phyloP scores from a whole-genome alignment of 1,140 invertebrate species.

The Eurytemora carolleeae region DNA sequence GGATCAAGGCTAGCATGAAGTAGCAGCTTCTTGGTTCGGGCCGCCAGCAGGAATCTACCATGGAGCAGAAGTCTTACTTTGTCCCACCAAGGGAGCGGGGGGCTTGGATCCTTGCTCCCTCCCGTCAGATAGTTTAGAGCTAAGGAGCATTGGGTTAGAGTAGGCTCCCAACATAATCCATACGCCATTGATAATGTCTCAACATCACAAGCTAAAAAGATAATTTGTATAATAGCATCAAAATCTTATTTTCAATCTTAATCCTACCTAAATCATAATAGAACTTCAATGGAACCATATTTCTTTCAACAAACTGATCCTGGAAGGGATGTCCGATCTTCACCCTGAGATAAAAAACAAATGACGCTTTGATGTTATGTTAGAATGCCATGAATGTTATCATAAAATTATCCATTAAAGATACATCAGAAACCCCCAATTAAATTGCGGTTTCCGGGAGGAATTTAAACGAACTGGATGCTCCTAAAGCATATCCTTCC shows the following conservation, averaged over 20 bases:
- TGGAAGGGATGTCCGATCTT: constrained; percentile 7
- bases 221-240: no score
- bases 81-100: constrained; percentile 88
- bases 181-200: constrained; percentile 74
- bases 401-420: no score
- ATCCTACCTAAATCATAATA: constrained; percentile 14
- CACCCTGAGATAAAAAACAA: neutral
- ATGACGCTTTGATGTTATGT: no score
- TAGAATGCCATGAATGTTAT: constrained; percentile 12
- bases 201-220: constrained; percentile 64
- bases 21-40: constrained; percentile 51
- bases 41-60: constrained; percentile 66
- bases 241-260: no score
- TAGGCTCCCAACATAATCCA: constrained; percentile 95
- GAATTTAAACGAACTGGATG: no score
- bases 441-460: no score
- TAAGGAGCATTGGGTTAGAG: constrained; percentile 81
- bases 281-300: constrained; percentile 5
- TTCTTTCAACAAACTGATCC: constrained; percentile 18
- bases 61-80: constrained; percentile 81
- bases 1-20: constrained; percentile 89
- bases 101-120: constrained; percentile 78
- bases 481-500: no score
- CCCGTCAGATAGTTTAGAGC: constrained; percentile 36
- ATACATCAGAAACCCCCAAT: no score